Conservation (phyloP, 2,797 vertebrate species). For the Lacerta agilis region DNA sequence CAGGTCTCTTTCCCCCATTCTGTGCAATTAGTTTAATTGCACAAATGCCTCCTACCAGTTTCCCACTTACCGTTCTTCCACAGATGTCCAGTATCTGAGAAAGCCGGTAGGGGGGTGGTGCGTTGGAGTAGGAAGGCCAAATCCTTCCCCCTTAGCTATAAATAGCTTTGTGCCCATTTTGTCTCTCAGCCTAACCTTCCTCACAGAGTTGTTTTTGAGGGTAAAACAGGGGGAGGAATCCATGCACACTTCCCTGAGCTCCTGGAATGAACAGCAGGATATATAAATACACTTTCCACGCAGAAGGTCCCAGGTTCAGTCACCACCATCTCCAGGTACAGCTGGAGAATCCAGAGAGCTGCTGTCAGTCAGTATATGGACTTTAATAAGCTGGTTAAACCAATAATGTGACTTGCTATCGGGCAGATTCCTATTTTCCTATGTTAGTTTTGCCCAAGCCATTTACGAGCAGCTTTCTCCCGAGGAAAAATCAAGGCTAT, state of each 20-base stretch:
- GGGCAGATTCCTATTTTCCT: too few species aligned
- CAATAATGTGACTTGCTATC: too few species aligned
- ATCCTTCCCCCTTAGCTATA: not conserved
- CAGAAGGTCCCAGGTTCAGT: too few species aligned
- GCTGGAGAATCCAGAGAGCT: too few species aligned
- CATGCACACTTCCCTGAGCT: not conserved
- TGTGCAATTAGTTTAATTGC: not conserved
- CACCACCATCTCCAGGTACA: too few species aligned
- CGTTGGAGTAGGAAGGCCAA: not conserved
- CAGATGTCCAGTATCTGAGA: not conserved
- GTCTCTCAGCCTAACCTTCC: not conserved
- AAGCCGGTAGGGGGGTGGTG: not conserved
- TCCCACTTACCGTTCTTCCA: not conserved
- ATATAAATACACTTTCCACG: not conserved
- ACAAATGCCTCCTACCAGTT: not conserved
- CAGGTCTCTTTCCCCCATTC: not conserved
- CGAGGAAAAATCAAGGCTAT: not conserved
- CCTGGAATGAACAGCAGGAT: not conserved
- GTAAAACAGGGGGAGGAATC: not conserved
- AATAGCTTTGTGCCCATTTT: not conserved
- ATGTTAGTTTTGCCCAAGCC: not conserved
- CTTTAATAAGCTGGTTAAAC: too few species aligned
- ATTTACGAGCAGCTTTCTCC: not conserved
- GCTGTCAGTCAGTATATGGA: too few species aligned
- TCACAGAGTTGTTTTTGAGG: not conserved